Percentiles rank a stretch among this genome's conserved stretches.
Evolutionary conservation across 2,113 vertebrate genomes (phyloP).

Genomic region (Pituophis catenifer): DNA sequence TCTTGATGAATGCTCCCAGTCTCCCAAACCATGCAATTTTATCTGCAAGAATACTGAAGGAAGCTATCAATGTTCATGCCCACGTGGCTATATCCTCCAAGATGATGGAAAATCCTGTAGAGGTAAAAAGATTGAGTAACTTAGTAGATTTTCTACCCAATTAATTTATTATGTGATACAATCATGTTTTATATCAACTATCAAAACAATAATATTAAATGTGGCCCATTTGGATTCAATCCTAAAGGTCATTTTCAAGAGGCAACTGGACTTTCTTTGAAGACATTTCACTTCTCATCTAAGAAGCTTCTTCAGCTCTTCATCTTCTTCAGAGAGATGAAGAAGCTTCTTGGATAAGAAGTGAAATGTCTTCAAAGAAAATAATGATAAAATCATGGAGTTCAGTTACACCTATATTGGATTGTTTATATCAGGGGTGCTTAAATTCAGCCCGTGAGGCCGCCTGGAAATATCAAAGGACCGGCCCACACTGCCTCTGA

Average conservation of each 20-base stretch:
- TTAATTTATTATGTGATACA: neutral
- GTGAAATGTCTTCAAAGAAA: too few species aligned
- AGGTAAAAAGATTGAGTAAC: conserved; percentile 64
- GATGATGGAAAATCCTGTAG: conserved; percentile 81
- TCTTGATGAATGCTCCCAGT: conserved; percentile 81
- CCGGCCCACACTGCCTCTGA: too few species aligned
- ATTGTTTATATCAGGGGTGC: neutral
- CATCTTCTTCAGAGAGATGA: too few species aligned
- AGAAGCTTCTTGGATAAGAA: too few species aligned
- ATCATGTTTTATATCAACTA: neutral
- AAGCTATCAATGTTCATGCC: conserved; percentile 82
- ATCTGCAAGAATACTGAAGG: conserved; percentile 85
- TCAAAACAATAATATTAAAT: neutral
- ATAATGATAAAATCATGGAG: neutral
- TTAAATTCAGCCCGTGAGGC: too few species aligned
- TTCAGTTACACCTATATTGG: neutral
- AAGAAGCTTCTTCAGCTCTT: too few species aligned
- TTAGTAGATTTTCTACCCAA: neutral
- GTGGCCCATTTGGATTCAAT: neutral
- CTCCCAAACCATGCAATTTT: conserved; percentile 86
- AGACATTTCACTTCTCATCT: too few species aligned
- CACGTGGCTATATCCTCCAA: conserved; percentile 78
- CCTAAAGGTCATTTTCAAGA: too few species aligned
- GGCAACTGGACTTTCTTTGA: too few species aligned
- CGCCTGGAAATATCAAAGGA: too few species aligned